phyloP scores from a whole-genome alignment of 53 echinoderm and acorn worm genomes.

The Zoroaster sp. region DNA sequence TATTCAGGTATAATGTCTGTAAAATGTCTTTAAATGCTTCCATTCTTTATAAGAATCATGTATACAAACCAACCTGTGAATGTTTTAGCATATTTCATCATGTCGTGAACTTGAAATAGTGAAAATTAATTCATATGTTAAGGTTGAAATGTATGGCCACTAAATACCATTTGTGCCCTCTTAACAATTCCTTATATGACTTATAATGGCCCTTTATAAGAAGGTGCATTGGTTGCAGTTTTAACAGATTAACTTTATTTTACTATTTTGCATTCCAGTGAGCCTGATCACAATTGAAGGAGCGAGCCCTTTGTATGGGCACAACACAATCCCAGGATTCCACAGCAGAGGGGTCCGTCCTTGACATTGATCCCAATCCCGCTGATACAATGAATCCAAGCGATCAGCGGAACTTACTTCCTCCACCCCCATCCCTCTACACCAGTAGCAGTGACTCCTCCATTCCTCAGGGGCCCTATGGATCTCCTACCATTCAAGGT shows the following conservation, averaged over 20 bases:
- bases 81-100: no score
- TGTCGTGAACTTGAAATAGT: no score
- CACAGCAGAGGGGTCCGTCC: slow-evolving; percentile 2
- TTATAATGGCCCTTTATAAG: no score
- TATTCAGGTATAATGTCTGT: no score
- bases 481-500: slow-evolving; percentile 54
- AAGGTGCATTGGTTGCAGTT: no score
- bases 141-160: no score
- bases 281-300: background rate
- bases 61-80: no score
- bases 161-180: no score
- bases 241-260: background rate
- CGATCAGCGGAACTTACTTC: slow-evolving; percentile 72
- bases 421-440: slow-evolving; percentile 78
- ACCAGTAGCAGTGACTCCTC: slow-evolving; percentile 24
- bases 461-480: slow-evolving; percentile 22
- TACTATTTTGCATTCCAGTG: background rate
- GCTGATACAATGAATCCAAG: slow-evolving; percentile 68
- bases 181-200: no score
- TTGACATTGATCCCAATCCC: background rate
- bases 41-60: no score
- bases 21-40: no score
- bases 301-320: slow-evolving; percentile 30
- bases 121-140: no score
- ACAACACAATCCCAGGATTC: slow-evolving; percentile 46